phyloP scores from a whole-genome alignment of 1,140 invertebrate species.

The Tachypleus tridentatus region DNA sequence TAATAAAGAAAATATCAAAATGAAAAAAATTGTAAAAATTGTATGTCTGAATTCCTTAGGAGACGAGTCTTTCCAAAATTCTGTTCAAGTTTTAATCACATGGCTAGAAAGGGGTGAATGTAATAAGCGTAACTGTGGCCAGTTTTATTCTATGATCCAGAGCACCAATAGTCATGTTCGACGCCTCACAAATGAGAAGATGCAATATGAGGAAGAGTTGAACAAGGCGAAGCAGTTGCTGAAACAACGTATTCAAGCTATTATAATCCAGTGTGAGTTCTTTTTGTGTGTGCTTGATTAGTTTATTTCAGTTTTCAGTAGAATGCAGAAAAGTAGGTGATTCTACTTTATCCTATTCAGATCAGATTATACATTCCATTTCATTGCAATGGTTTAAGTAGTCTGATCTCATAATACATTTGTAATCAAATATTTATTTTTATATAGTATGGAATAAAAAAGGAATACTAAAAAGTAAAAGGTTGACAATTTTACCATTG shows the following conservation, averaged over 20 bases:
- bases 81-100: slow-evolving; percentile 58
- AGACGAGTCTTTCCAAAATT: slow-evolving; percentile 40
- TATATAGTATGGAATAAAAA: too few species aligned
- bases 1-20: not conserved
- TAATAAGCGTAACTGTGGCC: slow-evolving; percentile 70
- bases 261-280: slow-evolving; percentile 65
- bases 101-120: slow-evolving; percentile 89
- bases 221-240: slow-evolving; percentile 62
- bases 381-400: too few species aligned
- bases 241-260: slow-evolving; percentile 62
- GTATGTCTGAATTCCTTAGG: slow-evolving; percentile 26
- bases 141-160: slow-evolving; percentile 90
- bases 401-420: too few species aligned
- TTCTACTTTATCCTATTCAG: too few species aligned
- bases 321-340: too few species aligned
- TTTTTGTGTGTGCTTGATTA: too few species aligned
- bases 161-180: slow-evolving; percentile 80
- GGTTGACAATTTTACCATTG: too few species aligned
- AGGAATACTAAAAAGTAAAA: too few species aligned
- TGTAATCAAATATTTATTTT: too few species aligned
- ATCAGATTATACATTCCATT: too few species aligned
- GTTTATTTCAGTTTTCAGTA: too few species aligned
- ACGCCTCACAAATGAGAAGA: slow-evolving; percentile 67
- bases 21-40: not conserved
- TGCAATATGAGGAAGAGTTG: slow-evolving; percentile 70